Conservation (phyloP, 2,113 vertebrate species). For the Mirounga angustirostris region DNA sequence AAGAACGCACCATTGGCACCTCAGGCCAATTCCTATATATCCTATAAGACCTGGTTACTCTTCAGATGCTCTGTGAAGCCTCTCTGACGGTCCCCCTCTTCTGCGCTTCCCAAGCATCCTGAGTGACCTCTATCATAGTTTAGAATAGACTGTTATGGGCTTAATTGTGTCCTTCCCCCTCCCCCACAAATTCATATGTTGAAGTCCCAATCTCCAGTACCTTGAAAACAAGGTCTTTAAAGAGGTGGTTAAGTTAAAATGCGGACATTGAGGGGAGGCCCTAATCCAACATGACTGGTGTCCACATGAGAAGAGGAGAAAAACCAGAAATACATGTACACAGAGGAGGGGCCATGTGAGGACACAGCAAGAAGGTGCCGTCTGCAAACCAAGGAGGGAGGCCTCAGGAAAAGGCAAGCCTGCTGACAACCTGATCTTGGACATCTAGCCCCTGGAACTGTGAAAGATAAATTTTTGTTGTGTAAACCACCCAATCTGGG, state of each 20-base stretch:
- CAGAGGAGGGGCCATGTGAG: neutral
- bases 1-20: neutral
- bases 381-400: neutral
- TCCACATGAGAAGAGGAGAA: neutral
- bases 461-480: neutral
- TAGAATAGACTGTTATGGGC: neutral
- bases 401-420: neutral
- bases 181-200: neutral
- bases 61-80: neutral
- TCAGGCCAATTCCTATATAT: neutral
- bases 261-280: neutral
- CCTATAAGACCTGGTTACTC: neutral
- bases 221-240: neutral
- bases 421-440: neutral
- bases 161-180: neutral
- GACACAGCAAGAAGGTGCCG: neutral
- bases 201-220: neutral
- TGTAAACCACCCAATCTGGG: neutral
- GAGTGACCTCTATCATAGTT: neutral
- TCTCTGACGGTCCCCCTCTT: neutral
- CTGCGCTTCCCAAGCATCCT: neutral
- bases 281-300: neutral
- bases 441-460: neutral
- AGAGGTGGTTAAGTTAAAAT: neutral
- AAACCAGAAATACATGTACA: neutral